Evolutionary conservation across 2,113 vertebrate genomes (phyloP).

Genomic region (Reinhardtius hippoglossoides): DNA sequence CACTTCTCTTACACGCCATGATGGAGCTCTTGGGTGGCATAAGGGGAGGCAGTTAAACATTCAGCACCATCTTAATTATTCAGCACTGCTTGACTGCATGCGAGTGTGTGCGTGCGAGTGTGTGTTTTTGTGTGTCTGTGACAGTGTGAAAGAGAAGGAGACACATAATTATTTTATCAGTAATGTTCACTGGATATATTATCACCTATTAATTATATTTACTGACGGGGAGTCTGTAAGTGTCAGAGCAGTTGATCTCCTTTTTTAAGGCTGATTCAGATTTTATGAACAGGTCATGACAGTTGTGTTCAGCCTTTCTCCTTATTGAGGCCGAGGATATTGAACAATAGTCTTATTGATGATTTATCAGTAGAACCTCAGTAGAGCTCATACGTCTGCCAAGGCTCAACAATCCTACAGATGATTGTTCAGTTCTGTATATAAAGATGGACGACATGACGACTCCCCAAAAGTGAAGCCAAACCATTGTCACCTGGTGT

Average conservation of each 20-base stretch:
- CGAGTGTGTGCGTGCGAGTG: not conserved
- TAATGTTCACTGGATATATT: not conserved
- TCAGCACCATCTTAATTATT: conserved; percentile 68
- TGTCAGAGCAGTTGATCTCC: not conserved
- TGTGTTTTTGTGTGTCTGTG: conserved; percentile 1
- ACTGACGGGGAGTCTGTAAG: not conserved
- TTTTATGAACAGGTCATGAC: conserved; percentile 11
- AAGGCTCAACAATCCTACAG: no score
- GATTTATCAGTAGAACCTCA: no score
- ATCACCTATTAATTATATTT: not conserved
- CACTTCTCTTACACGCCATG: conserved; percentile 27
- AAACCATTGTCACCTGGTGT: no score
- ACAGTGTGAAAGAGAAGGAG: conserved; percentile 8
- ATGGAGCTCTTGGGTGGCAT: conserved; percentile 40
- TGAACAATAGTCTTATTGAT: not conserved
- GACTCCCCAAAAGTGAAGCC: no score
- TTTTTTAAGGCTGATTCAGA: conserved; percentile 35
- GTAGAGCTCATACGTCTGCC: no score
- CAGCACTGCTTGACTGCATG: conserved; percentile 22
- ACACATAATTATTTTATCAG: conserved; percentile 3
- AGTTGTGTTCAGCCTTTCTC: conserved; percentile 3
- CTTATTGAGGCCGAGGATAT: not conserved
- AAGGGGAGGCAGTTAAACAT: conserved; percentile 63
- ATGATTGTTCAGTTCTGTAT: no score
- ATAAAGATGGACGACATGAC: no score